Percentiles rank a stretch among this genome's conserved stretches.
Evolutionary conservation across 2,888 invertebrate species (phyloP).

Genomic region (Dynastes grantii): DNA sequence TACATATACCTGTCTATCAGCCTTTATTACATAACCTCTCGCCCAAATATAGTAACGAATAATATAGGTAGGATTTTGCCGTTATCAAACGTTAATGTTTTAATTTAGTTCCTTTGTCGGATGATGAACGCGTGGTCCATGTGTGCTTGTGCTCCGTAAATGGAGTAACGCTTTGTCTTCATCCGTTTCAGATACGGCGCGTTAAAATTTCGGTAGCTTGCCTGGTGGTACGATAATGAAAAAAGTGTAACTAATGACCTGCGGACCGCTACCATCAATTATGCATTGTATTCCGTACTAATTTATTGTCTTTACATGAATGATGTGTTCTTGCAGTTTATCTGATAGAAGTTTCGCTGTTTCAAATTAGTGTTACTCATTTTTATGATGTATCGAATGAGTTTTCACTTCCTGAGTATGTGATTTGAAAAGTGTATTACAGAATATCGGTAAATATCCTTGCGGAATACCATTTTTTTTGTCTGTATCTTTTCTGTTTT

Average conservation of each 20-base stretch:
- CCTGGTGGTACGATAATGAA: conserved; percentile 46
- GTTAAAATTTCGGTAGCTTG: conserved; percentile 46
- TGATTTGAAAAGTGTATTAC: neutral
- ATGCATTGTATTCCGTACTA: conserved; percentile 45
- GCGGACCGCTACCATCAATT: conserved; percentile 46
- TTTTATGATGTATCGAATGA: neutral
- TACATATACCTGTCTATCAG: neutral
- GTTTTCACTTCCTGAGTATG: neutral
- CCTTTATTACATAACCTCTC: neutral
- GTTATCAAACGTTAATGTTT: conserved; percentile 47
- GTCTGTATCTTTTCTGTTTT: too few relatives aligned
- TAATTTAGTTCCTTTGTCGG: conserved; percentile 39
- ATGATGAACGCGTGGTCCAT: conserved; percentile 36
- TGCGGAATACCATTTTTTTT: too few relatives aligned
- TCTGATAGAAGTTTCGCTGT: conserved; percentile 27
- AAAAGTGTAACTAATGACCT: conserved; percentile 47
- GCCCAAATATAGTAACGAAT: conserved; percentile 16
- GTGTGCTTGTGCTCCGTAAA: conserved; percentile 36
- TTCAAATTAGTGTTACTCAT: conserved; percentile 13
- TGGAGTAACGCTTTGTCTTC: conserved; percentile 47
- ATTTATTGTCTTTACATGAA: conserved; percentile 47
- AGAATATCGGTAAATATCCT: too few relatives aligned
- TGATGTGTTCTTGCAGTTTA: conserved; percentile 45
- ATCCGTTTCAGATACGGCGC: conserved; percentile 47
- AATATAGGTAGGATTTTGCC: conserved; percentile 21